Evolutionary conservation across 2,888 invertebrate species (phyloP).

Genomic region (Lamellibrachia satsuma): DNA sequence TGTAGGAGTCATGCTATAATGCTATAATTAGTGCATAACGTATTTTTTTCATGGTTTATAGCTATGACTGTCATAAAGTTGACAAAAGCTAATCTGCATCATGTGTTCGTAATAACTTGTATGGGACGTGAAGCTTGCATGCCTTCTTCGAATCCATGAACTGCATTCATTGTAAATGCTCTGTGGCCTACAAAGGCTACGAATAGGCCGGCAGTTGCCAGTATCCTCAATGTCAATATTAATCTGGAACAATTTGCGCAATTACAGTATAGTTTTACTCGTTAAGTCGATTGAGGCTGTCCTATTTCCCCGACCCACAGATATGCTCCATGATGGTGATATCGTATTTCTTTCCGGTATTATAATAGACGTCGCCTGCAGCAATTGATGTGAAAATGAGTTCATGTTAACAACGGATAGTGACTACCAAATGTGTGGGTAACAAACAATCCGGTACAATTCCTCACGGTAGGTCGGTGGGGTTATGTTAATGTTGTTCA

Average conservation of each 20-base stretch:
- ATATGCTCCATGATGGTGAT: background rate
- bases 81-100: background rate
- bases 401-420: background rate
- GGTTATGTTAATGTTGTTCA: no score
- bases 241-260: background rate
- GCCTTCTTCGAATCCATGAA: background rate
- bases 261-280: constrained; percentile 17
- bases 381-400: background rate
- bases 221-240: background rate
- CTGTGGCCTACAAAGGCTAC: background rate
- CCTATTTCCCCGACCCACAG: background rate
- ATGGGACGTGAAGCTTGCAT: background rate
- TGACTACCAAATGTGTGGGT: background rate
- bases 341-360: background rate
- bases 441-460: background rate
- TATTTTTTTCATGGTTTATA: background rate
- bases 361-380: background rate
- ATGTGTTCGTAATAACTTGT: background rate
- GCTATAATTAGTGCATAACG: background rate
- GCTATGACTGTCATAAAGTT: no score
- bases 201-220: background rate
- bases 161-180: background rate
- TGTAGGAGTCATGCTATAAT: background rate
- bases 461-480: no score
- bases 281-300: background rate